These are phyloP conservation scores for Puffinus mauretanicus DNA, from an alignment of 2,113 vertebrate genomes.

Conservation along the genomic window DNA sequence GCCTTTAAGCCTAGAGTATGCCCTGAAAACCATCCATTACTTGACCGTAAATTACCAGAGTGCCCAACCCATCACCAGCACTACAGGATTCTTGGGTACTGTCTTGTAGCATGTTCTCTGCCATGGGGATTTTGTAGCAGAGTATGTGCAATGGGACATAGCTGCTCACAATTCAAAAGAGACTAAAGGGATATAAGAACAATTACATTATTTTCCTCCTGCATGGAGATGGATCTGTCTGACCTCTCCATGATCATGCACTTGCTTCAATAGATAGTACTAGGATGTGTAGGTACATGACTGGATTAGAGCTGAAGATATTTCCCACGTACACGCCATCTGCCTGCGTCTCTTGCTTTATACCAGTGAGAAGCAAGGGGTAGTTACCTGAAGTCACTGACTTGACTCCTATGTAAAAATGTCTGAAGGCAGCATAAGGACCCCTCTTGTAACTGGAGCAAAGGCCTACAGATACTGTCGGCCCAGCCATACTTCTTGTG, in stretches of 20 bases:
- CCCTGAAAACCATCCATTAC: not conserved
- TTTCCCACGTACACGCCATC: rapidly evolving
- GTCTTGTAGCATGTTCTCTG: slow-evolving; percentile 2
- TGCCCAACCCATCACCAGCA: slow-evolving; percentile 7
- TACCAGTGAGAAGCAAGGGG: not conserved
- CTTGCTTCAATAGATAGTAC: not conserved
- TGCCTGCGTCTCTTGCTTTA: not conserved
- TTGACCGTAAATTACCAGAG: slow-evolving; percentile 13
- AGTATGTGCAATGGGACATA: not conserved
- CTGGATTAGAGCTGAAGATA: not conserved
- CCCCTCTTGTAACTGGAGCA: not conserved
- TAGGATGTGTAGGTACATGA: not conserved
- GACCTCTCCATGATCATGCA: not conserved
- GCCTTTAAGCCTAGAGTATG: not conserved
- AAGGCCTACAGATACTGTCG: not conserved
- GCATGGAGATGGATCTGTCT: not conserved
- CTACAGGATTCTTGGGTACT: not conserved
- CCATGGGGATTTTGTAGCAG: not conserved
- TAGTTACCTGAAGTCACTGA: not conserved
- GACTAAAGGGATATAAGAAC: not conserved
- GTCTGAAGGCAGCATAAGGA: not conserved
- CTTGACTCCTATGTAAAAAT: not conserved
- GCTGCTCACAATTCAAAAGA: not conserved
- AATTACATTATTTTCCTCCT: not conserved
- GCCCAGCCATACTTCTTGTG: not conserved